Conservation (phyloP, 2,113 vertebrate genomes). For the Lanius collurio region DNA sequence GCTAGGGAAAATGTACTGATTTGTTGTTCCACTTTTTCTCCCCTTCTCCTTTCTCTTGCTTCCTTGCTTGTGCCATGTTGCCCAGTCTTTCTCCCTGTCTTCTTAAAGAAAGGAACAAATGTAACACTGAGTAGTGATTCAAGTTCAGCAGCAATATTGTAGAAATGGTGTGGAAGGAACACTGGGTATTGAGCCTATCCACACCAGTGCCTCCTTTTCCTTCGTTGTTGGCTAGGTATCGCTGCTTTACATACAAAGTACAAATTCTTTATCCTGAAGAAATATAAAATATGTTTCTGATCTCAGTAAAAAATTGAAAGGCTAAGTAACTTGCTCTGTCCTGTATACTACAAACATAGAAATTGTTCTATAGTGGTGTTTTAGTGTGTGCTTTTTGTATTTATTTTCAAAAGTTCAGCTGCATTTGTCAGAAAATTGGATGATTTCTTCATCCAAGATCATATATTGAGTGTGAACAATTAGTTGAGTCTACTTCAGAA, state of each 20-base stretch:
- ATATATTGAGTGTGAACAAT: not conserved
- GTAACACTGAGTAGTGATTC: not conserved
- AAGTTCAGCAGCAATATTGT: not conserved
- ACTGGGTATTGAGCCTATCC: not conserved
- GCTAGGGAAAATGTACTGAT: slow-evolving; percentile 30
- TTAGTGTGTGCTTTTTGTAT: not conserved
- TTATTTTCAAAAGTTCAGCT: not conserved
- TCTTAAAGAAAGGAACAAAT: not conserved
- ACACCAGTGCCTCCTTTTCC: not conserved
- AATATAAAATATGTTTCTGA: not conserved
- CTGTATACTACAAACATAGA: not conserved
- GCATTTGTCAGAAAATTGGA: not conserved
- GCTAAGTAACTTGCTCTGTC: not conserved
- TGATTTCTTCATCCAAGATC: not conserved
- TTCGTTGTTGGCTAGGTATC: not conserved
- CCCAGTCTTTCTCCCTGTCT: not conserved
- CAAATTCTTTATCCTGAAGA: not conserved
- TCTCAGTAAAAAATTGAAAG: not conserved
- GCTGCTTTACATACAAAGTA: not conserved
- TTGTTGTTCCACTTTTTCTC: not conserved
- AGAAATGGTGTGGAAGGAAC: not conserved
- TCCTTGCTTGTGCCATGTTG: not conserved
- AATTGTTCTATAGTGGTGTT: not conserved
- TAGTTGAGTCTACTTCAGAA: not conserved
- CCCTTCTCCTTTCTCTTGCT: not conserved